Evolutionary conservation across 2,888 invertebrate genomes (phyloP).

Genomic region (Lasioglossum lativentre): DNA sequence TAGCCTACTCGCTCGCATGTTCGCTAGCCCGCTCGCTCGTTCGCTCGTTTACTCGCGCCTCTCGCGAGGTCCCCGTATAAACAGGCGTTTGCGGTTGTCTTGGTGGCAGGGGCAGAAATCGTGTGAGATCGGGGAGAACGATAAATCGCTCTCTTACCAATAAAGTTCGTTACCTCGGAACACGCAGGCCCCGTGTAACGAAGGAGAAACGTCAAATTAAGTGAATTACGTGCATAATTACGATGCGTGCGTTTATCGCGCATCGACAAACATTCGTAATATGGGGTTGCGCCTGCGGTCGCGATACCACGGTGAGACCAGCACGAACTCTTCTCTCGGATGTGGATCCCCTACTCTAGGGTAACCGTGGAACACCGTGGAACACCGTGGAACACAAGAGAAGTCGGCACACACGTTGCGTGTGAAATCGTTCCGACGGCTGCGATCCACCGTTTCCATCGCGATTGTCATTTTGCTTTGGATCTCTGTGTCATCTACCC

Average conservation of each 20-base stretch:
- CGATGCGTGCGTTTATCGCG: conserved; percentile 77
- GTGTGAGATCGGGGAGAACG: conserved; percentile 72
- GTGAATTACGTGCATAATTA: conserved; percentile 80
- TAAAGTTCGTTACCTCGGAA: conserved; percentile 76
- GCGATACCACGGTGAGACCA: conserved; percentile 65
- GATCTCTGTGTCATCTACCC: neutral
- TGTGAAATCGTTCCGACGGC: conserved; percentile 40
- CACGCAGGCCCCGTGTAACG: conserved; percentile 73
- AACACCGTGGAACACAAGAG: neutral
- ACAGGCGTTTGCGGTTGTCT: conserved; percentile 33
- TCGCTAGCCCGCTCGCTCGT: conserved; percentile 11
- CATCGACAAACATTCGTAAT: conserved; percentile 79
- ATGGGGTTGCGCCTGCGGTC: conserved; percentile 67
- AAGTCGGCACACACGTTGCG: conserved; percentile 15
- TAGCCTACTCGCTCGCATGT: neutral
- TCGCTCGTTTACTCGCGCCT: conserved; percentile 15
- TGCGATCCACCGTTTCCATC: neutral
- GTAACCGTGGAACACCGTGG: conserved; percentile 8
- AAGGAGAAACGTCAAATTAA: conserved; percentile 79
- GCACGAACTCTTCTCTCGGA: conserved; percentile 58
- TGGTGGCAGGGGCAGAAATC: conserved; percentile 66
- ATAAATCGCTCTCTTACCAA: conserved; percentile 76
- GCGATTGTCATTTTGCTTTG: neutral
- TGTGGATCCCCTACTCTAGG: conserved; percentile 12
- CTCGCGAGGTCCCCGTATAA: conserved; percentile 51